Percentiles rank a stretch among this genome's conserved stretches.
These are phyloP conservation scores for Psittacula derbiana DNA, from an alignment of 2,797 vertebrate genomes.

Conservation along the genomic window DNA sequence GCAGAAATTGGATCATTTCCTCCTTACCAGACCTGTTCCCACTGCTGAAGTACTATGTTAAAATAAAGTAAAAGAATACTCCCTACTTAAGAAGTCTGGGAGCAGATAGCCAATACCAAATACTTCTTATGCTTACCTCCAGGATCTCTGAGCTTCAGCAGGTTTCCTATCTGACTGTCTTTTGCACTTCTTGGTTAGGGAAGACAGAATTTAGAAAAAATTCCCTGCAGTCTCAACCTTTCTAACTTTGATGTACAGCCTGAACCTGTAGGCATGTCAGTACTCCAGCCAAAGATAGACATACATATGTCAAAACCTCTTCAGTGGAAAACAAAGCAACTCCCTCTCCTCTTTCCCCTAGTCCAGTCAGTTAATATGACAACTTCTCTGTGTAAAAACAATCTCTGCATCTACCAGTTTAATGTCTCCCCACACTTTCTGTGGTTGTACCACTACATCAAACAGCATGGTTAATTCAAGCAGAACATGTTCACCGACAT, in stretches of 20 bases:
- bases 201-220: background rate
- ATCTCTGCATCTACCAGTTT: background rate
- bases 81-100: background rate
- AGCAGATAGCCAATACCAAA: background rate
- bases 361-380: background rate
- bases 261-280: background rate
- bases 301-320: background rate
- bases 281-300: background rate
- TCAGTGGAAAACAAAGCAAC: background rate
- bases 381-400: background rate
- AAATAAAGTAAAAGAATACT: background rate
- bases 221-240: background rate
- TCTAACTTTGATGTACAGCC: background rate
- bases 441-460: background rate
- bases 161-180: background rate
- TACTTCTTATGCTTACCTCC: background rate
- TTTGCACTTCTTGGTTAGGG: background rate
- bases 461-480: background rate
- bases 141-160: background rate
- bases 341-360: background rate
- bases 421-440: background rate
- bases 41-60: background rate
- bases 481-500: background rate
- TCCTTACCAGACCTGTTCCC: background rate
- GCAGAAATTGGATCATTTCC: background rate